Evolutionary conservation across 2,797 vertebrate species (phyloP).

Genomic region (Syngnathus acus): DNA sequence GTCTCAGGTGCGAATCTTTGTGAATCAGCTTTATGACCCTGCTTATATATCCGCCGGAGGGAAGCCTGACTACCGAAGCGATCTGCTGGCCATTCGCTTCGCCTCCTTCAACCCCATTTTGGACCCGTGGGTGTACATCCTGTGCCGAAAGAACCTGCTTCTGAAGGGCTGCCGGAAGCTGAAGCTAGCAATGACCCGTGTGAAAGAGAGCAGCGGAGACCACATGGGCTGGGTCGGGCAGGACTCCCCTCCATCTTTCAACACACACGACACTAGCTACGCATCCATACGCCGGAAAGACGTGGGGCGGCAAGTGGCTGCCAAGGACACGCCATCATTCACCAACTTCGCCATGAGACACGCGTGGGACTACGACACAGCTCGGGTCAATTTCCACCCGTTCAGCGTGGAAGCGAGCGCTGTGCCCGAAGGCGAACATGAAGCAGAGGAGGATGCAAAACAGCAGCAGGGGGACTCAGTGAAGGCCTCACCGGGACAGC

Average conservation of each 20-base stretch:
- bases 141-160: conserved; percentile 73
- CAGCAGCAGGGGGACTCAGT: not conserved
- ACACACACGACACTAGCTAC: conserved; percentile 71
- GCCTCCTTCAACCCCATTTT: conserved; percentile 79
- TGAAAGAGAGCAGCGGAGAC: conserved; percentile 19
- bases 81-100: conserved; percentile 73
- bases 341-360: conserved; percentile 62
- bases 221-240: conserved; percentile 53
- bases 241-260: conserved; percentile 59
- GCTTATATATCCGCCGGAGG: conserved; percentile 61
- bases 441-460: not conserved
- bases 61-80: conserved; percentile 61
- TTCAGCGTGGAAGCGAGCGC: conserved; percentile 63
- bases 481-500: conserved; percentile 16
- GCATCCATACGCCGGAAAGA: conserved; percentile 63
- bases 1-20: conserved; percentile 72
- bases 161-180: conserved; percentile 65
- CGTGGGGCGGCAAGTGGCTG: conserved; percentile 11
- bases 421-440: conserved; percentile 34
- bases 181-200: conserved; percentile 42
- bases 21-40: conserved; percentile 72
- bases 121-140: conserved; percentile 78
- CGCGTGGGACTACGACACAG: conserved; percentile 66
- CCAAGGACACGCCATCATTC: conserved; percentile 39
- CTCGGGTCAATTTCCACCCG: conserved; percentile 64